Conservation (phyloP, 2,888 invertebrate genomes). For the Hirtodrosophila alboralis region DNA sequence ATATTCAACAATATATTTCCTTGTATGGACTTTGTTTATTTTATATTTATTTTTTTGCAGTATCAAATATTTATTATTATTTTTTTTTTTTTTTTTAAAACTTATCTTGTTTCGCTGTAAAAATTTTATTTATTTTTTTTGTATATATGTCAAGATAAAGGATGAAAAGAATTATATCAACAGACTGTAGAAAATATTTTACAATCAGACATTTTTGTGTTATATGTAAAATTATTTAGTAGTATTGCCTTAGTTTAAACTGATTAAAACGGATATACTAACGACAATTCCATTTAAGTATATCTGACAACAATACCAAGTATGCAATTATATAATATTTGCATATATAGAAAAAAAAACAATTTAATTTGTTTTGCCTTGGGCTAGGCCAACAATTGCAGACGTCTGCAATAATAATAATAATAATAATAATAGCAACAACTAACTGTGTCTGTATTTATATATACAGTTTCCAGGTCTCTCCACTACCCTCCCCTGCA, state of each 20-base stretch:
- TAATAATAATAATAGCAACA: slow-evolving; percentile 38
- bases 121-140: background rate
- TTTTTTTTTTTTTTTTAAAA: too few relatives aligned
- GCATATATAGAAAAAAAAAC: too few relatives aligned
- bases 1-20: slow-evolving; percentile 23
- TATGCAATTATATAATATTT: too few relatives aligned
- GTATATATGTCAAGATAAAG: slow-evolving; percentile 4
- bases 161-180: slow-evolving; percentile 6
- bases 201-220: too few relatives aligned
- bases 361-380: background rate
- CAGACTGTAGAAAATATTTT: too few relatives aligned
- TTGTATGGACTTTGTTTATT: slow-evolving; percentile 15
- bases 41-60: slow-evolving; percentile 8
- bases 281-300: too few relatives aligned
- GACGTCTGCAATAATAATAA: slow-evolving; percentile 43
- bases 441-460: slow-evolving; percentile 34
- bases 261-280: too few relatives aligned
- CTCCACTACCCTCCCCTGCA: background rate
- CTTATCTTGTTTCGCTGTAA: slow-evolving; percentile 16
- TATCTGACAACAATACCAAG: too few relatives aligned
- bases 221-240: too few relatives aligned
- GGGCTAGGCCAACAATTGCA: slow-evolving; percentile 36
- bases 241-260: too few relatives aligned
- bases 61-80: slow-evolving; percentile 19
- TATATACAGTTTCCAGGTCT: background rate